Percentiles rank a stretch among this genome's conserved stretches.
phyloP scores from a whole-genome alignment of 2,113 vertebrate species.

The Zingel zingel region DNA sequence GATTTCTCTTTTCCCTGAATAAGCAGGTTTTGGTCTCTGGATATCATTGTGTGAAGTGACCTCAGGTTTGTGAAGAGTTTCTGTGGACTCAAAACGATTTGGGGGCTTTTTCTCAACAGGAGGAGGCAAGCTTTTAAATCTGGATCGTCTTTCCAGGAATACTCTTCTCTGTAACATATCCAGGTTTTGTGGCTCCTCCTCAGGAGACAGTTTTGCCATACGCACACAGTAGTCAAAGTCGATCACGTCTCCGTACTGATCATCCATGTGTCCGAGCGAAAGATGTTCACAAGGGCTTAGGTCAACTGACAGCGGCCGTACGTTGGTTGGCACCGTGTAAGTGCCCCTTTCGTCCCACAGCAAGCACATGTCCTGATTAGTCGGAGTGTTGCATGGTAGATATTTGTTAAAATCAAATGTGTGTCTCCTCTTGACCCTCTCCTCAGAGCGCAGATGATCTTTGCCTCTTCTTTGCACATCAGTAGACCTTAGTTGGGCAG shows the following conservation, averaged over 20 bases:
- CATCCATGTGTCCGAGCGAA: conserved; percentile 44
- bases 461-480: conserved; percentile 74
- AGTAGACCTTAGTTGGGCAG: conserved; percentile 61
- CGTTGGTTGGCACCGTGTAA: conserved; percentile 47
- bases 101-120: conserved; percentile 56
- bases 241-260: conserved; percentile 60
- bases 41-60: conserved; percentile 28
- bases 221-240: conserved; percentile 70
- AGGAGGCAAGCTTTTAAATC: conserved; percentile 72
- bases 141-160: conserved; percentile 68
- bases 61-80: conserved; percentile 38
- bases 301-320: conserved; percentile 58
- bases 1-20: conserved; percentile 34
- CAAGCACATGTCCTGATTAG: conserved; percentile 77
- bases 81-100: conserved; percentile 44
- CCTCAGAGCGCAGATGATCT: conserved; percentile 70
- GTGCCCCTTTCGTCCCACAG: conserved; percentile 70
- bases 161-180: conserved; percentile 74
- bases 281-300: conserved; percentile 60
- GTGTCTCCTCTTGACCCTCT: conserved; percentile 75
- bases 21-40: conserved; percentile 33
- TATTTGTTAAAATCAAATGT: conserved; percentile 73
- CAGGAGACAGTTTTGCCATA: conserved; percentile 52
- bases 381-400: conserved; percentile 3
- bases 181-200: conserved; percentile 59